These are phyloP conservation scores for Drosophila monieri DNA, from an alignment of 2,888 invertebrate genomes.

Conservation along the genomic window DNA sequence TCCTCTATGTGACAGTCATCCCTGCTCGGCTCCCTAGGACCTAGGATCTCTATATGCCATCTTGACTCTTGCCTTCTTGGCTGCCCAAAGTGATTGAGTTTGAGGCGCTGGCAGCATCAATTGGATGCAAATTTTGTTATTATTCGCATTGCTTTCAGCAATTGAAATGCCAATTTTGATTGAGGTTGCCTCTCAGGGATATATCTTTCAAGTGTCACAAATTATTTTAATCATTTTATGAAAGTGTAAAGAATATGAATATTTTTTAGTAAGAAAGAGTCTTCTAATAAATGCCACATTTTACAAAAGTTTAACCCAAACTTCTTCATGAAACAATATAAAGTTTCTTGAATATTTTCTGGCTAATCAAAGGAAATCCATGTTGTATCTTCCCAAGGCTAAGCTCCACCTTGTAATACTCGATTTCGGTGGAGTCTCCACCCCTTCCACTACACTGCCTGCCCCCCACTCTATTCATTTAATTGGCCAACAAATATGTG, in stretches of 20 bases:
- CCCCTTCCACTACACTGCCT: not conserved
- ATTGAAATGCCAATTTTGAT: constrained; percentile 71
- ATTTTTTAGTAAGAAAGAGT: too few relatives aligned
- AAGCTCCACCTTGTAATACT: constrained; percentile 22
- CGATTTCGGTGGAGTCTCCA: constrained; percentile 24
- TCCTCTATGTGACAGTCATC: constrained; percentile 19
- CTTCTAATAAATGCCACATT: too few relatives aligned
- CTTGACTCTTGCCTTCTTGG: constrained; percentile 4
- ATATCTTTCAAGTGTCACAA: too few relatives aligned
- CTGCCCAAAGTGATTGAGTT: constrained; percentile 62
- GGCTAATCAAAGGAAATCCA: constrained; percentile 29
- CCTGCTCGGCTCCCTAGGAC: too few relatives aligned
- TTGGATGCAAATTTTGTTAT: constrained; percentile 76
- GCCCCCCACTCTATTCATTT: constrained; percentile 17
- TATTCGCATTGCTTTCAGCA: constrained; percentile 52
- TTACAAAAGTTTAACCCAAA: too few relatives aligned
- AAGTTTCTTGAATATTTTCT: constrained; percentile 15
- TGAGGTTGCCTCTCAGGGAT: constrained; percentile 16
- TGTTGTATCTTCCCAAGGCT: constrained; percentile 28
- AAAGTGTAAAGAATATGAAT: too few relatives aligned
- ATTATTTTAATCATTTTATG: too few relatives aligned
- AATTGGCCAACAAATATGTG: constrained; percentile 36
- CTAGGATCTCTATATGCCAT: not conserved
- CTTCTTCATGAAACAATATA: too few relatives aligned
- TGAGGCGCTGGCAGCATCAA: constrained; percentile 67